phyloP scores from a whole-genome alignment of 35 echinoderm and acorn worm genomes.

The Eucidaris tribuloides region DNA sequence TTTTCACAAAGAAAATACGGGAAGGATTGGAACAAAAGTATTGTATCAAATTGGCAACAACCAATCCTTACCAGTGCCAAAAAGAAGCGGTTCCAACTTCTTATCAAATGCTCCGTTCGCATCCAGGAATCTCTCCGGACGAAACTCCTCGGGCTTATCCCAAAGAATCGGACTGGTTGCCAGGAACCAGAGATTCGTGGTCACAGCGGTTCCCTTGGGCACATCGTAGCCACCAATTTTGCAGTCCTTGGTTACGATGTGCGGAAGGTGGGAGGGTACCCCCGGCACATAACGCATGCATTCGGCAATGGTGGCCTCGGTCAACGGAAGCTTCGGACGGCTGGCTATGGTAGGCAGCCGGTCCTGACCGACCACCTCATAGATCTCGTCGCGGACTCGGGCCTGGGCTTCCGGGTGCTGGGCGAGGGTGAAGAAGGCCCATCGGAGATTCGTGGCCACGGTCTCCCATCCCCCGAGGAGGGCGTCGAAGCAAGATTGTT shows the following conservation, averaged over 20 bases:
- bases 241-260: neutral
- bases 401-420: neutral
- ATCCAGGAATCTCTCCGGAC: constrained; percentile 31
- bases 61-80: no score
- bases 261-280: neutral
- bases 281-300: neutral
- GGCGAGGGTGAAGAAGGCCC: neutral
- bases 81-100: constrained; percentile 16
- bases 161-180: neutral
- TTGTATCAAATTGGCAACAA: no score
- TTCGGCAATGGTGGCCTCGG: neutral
- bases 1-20: no score
- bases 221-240: constrained; percentile 21
- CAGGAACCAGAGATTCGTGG: neutral
- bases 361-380: neutral
- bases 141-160: constrained; percentile 15
- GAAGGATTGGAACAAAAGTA: no score
- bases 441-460: neutral
- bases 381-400: neutral
- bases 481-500: neutral
- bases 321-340: neutral
- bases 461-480: neutral
- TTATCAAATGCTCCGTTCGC: constrained; percentile 10
- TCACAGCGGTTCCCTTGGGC: constrained; percentile 28
- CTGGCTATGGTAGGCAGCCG: neutral